Percentiles rank a stretch among this genome's conserved stretches.
Evolutionary conservation across 2,888 invertebrate genomes (phyloP).

Genomic region (Caenorhabditis panamensis): DNA sequence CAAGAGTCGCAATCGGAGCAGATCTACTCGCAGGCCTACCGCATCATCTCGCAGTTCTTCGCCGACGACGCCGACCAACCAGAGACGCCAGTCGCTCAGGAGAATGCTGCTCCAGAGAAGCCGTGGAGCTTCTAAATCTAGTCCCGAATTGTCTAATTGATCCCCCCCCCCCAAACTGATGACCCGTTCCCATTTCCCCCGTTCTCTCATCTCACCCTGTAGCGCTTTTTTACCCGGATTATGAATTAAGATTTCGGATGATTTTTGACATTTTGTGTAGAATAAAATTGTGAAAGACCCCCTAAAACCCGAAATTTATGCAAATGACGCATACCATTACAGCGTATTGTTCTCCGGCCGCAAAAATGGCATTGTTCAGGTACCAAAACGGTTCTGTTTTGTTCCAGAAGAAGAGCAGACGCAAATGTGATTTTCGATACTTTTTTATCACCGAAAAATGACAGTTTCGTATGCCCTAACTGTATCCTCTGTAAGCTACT

Average conservation of each 20-base stretch:
- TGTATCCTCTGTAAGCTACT: conserved; percentile 70
- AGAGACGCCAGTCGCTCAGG: neutral
- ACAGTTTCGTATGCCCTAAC: conserved; percentile 78
- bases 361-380: too few relatives aligned
- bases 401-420: too few relatives aligned
- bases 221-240: too few relatives aligned
- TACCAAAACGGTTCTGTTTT: too few relatives aligned
- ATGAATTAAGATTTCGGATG: neutral
- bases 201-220: too few relatives aligned
- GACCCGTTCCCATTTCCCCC: too few relatives aligned
- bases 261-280: conserved; percentile 3
- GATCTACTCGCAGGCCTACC: conserved; percentile 82
- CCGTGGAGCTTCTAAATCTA: conserved; percentile 37
- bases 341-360: too few relatives aligned
- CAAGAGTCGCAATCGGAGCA: conserved; percentile 83
- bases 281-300: neutral
- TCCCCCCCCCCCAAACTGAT: neutral
- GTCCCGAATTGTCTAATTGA: conserved; percentile 8
- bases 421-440: conserved; percentile 3
- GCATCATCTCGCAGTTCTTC: conserved; percentile 83
- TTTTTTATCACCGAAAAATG: conserved; percentile 59
- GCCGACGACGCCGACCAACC: conserved; percentile 73
- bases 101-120: neutral
- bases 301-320: too few relatives aligned
- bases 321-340: too few relatives aligned